These are phyloP conservation scores for Aegotheles bennettii DNA, from an alignment of 2,113 vertebrate species.

Conservation along the genomic window DNA sequence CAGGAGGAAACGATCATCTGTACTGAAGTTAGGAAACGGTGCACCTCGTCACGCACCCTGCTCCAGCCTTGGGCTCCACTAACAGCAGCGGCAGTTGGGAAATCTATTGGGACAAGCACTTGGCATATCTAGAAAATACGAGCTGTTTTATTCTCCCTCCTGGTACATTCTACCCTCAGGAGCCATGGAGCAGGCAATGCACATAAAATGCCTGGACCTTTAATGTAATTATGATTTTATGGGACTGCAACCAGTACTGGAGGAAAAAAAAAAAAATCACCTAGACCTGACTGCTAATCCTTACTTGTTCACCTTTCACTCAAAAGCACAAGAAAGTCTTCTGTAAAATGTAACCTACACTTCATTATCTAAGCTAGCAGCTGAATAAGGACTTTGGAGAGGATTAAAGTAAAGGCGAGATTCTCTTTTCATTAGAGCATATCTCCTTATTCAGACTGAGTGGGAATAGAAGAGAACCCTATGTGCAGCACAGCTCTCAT, in stretches of 20 bases:
- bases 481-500: background rate
- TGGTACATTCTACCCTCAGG: background rate
- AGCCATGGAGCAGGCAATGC: background rate
- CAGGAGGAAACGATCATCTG: conserved; percentile 12
- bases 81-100: background rate
- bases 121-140: background rate
- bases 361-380: conserved; percentile 48
- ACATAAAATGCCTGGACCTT: conserved; percentile 35
- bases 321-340: conserved; percentile 10
- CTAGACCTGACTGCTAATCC: conserved; percentile 1
- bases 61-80: background rate
- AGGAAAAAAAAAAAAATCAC: background rate
- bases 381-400: conserved; percentile 31
- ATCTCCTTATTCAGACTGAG: conserved; percentile 2
- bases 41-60: background rate
- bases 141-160: conserved; percentile 33
- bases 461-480: background rate
- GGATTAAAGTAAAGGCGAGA: conserved; percentile 39
- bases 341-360: conserved; percentile 28
- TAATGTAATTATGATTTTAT: conserved; percentile 52
- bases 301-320: background rate
- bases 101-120: conserved; percentile 2
- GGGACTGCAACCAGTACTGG: background rate
- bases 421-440: conserved; percentile 2
- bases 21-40: background rate